phyloP scores from a whole-genome alignment of 2,113 vertebrate species.

The Sapajus apella region DNA sequence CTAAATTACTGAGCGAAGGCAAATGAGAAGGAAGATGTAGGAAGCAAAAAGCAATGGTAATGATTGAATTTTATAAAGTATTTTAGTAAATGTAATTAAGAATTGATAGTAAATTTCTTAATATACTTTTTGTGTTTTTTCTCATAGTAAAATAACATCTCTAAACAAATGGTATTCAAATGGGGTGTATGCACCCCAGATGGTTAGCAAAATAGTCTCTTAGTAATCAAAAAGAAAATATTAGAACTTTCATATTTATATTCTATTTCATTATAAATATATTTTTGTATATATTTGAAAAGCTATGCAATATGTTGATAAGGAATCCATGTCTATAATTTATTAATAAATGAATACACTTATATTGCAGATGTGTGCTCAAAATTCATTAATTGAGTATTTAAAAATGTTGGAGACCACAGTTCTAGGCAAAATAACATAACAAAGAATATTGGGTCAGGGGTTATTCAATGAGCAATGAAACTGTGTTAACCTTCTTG shows the following conservation, averaged over 20 bases:
- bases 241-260: background rate
- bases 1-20: background rate
- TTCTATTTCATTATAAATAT: background rate
- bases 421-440: slow-evolving; percentile 12
- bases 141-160: slow-evolving; percentile 2
- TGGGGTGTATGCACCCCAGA: background rate
- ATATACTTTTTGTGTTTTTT: background rate
- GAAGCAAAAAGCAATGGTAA: background rate
- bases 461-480: background rate
- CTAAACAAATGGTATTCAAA: background rate
- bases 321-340: background rate
- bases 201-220: background rate
- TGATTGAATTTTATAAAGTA: background rate
- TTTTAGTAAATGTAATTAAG: slow-evolving; percentile 5
- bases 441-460: background rate
- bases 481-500: background rate
- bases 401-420: background rate
- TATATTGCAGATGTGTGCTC: background rate
- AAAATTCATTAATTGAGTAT: background rate
- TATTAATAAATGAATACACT: background rate
- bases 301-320: background rate
- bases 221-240: background rate
- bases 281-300: background rate
- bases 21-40: background rate
- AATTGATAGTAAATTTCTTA: background rate